Evolutionary conservation across 2,113 vertebrate genomes (phyloP).

Genomic region (Cygnus buccinator): DNA sequence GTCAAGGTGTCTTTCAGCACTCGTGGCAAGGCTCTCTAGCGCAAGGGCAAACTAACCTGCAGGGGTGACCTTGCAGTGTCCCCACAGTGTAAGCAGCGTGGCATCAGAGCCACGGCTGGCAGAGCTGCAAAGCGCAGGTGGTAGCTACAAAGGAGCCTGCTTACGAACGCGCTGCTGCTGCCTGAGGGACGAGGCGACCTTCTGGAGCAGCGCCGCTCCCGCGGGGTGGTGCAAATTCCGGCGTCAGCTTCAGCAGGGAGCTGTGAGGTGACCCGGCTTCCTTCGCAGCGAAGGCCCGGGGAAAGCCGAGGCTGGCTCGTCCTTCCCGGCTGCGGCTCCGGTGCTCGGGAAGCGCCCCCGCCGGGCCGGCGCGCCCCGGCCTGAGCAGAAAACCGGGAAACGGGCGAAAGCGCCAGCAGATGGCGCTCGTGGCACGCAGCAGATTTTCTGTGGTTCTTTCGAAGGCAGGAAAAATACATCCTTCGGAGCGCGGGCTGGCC

Average conservation of each 20-base stretch:
- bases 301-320: background rate
- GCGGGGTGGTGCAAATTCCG: rapidly evolving
- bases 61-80: background rate
- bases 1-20: background rate
- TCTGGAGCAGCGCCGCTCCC: background rate
- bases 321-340: background rate
- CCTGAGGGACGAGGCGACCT: background rate
- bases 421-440: background rate
- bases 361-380: too few relatives aligned
- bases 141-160: too few relatives aligned
- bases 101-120: background rate
- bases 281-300: rapidly evolving
- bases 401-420: too few relatives aligned
- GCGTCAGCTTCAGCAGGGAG: background rate
- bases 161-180: background rate
- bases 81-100: background rate
- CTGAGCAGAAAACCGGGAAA: too few relatives aligned
- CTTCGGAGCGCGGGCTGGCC: rapidly evolving
- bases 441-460: background rate
- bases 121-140: background rate
- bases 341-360: too few relatives aligned
- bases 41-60: rapidly evolving
- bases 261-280: background rate
- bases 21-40: background rate
- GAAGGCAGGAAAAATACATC: rapidly evolving